Evolutionary conservation across 2,113 vertebrate species (phyloP), one percentile per base, ranked within the genome.

Genomic region (Trematocara variabile): DNA sequence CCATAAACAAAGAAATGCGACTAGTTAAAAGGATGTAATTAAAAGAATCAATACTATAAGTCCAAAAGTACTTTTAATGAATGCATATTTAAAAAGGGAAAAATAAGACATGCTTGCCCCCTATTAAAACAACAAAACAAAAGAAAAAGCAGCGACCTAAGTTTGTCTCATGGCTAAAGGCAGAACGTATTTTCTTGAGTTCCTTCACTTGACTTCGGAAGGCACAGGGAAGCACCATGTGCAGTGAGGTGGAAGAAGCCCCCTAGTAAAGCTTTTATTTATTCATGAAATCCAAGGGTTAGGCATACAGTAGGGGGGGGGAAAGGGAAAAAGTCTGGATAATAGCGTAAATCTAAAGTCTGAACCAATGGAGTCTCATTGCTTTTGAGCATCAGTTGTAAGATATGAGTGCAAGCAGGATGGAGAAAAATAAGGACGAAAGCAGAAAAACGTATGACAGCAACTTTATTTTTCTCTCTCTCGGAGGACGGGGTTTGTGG

Each of bases 51-150:
- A 92, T 93, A 93, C 50, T 95, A 90, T 94, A 90, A 94, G 90
- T 93, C 89, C 88, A 92, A 91, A 93, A 94, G 91, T 93, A 94
- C 87, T 94, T 93, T 92, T 89, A 94, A 95, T 92, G 94, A 96
- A 96, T 96, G 95, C 96, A 91, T 95, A 95, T 86, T 91, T 95
- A 92, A 93, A 92, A 95, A 94, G 88, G 94, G 91, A 94, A 93
- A 65, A 95, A 93, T 93, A 92, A 87, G 90, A 95, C 87, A 92
- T 94, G 95, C 94, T 95, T 95, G 94, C 90, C 94, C 93, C 92
- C 90, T 89, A 89, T 52, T 93, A 88, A 95, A 93, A 90, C 80
- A 92, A 91, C 92, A 91, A 93, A 93, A 84, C 37, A 81, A 85
- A 92, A 88, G 63, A 92, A 90, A 81, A 92, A 84, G 88, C 85